phyloP scores from a whole-genome alignment of 1,140 invertebrate genomes.

The Telenomus remus region DNA sequence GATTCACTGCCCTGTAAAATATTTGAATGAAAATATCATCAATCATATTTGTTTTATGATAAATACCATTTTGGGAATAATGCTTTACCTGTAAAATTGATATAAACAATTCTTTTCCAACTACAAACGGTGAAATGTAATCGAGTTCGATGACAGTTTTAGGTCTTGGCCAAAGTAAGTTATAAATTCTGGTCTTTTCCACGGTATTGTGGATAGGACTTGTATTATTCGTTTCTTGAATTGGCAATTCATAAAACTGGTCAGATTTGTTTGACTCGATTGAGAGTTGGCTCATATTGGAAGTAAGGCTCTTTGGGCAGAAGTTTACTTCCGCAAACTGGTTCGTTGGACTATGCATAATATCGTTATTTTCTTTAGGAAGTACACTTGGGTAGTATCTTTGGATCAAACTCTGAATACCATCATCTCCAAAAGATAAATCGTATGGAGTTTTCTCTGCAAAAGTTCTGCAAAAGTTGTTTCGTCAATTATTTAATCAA shows the following conservation, averaged over 20 bases:
- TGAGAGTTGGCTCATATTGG: conserved; percentile 70
- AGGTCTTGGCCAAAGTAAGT: conserved; percentile 80
- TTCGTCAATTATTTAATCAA: not conserved
- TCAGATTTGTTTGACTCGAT: conserved; percentile 71
- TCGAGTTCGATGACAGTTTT: conserved; percentile 77
- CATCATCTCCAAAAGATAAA: conserved; percentile 73
- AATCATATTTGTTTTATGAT: no score
- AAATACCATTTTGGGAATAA: no score
- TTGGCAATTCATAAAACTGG: conserved; percentile 64
- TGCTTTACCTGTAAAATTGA: conserved; percentile 71
- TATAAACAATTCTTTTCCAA: conserved; percentile 74
- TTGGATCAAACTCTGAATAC: conserved; percentile 71
- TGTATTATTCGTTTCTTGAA: conserved; percentile 61
- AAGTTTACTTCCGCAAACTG: conserved; percentile 65
- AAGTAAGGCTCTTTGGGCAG: conserved; percentile 63
- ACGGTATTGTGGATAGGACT: conserved; percentile 59
- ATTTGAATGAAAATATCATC: not conserved
- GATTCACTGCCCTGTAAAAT: conserved; percentile 66
- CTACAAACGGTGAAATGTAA: conserved; percentile 74
- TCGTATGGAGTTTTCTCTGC: conserved; percentile 73
- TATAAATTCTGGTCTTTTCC: conserved; percentile 66
- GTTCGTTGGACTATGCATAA: conserved; percentile 61
- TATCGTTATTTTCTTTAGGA: conserved; percentile 63
- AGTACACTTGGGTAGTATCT: conserved; percentile 62
- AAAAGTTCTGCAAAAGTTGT: conserved; percentile 65